Base-by-base conservation (phyloP, 2,888 invertebrate genomes). In the Ormia ochracea region DNA sequence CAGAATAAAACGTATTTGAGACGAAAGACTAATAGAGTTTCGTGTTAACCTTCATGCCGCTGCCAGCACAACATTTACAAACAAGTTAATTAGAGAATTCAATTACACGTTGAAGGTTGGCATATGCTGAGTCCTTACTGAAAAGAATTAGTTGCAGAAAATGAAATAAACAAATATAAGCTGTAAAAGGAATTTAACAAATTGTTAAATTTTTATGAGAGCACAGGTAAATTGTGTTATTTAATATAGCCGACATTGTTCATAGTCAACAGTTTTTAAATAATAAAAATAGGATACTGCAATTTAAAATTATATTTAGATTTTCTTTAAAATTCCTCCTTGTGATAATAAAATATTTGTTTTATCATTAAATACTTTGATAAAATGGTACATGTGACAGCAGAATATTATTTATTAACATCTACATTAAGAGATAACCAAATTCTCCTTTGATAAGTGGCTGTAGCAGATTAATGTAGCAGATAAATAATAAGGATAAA, bases 21-120 rank as follows among this genome's bases (percentile, higher is more conserved):
- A 41, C 14, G 17, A 14, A 6, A 6, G 14, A 7, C 6, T 41
- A 17, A 28, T 28, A 52, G 28, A 52, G 14, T 14, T 28, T 4
- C 14, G 5, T 12, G 17, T 10, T 31, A 31, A 10, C 2, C 21
- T 52, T 52, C 38, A 12, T 50, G 31, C 0, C 9, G 33, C 9
- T 28, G 23, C 9, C 5, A 38, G 26, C 19, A 17, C 61, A 28
- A 38, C 33, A 45, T 33, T 28, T 12, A 63, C 19, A 36, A 38
- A 56, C 21, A 65, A 56, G 45, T 65, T 48, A 65, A 56, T 56
- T 56, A 31, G 21, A 38, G 19, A 38, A 45, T 56, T 38, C 19
- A 12, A 48, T 58, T 48, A 48, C 65, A 36, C 33, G 21, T 45
- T 65, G 12, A 26, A 56, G 19, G 19, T 26, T 36, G 2, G 19